Evolutionary conservation across 2,888 invertebrate genomes (phyloP).

Genomic region (Rhimphoctona megacephalus): DNA sequence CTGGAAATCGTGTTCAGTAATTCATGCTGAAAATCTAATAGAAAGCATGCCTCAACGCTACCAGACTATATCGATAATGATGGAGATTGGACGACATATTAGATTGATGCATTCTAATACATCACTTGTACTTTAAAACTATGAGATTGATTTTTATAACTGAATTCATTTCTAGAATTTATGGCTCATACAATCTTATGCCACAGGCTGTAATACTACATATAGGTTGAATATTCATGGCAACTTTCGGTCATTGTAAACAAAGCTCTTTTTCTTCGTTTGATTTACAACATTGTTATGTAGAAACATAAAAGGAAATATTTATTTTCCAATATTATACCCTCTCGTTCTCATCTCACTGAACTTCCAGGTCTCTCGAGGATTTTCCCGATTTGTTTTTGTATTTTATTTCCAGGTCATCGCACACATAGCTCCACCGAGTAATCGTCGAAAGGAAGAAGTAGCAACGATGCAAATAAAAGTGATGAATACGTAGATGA

Average conservation of each 20-base stretch:
- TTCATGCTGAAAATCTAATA: too few species aligned
- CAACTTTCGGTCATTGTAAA: neutral
- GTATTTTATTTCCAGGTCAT: slow-evolving; percentile 16
- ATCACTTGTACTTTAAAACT: too few species aligned
- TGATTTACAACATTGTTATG: neutral
- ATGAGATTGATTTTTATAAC: too few species aligned
- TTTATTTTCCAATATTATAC: slow-evolving; percentile 13
- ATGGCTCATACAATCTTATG: too few species aligned
- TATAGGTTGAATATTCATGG: neutral
- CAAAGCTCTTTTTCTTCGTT: neutral
- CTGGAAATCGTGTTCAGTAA: too few species aligned
- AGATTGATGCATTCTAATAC: too few species aligned
- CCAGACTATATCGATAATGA: too few species aligned
- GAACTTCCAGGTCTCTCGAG: neutral
- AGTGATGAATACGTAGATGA: slow-evolving; percentile 19
- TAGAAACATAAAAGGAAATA: slow-evolving; percentile 9
- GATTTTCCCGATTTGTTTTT: slow-evolving; percentile 35
- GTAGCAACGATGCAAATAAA: slow-evolving; percentile 11
- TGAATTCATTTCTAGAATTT: too few species aligned
- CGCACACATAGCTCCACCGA: slow-evolving; percentile 6
- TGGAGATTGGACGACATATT: too few species aligned
- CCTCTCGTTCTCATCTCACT: slow-evolving; percentile 1
- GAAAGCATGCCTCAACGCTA: too few species aligned
- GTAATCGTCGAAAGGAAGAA: neutral
- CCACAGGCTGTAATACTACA: too few species aligned